Conservation (phyloP, 2,113 vertebrate species). For the Chaetodon auriga region DNA sequence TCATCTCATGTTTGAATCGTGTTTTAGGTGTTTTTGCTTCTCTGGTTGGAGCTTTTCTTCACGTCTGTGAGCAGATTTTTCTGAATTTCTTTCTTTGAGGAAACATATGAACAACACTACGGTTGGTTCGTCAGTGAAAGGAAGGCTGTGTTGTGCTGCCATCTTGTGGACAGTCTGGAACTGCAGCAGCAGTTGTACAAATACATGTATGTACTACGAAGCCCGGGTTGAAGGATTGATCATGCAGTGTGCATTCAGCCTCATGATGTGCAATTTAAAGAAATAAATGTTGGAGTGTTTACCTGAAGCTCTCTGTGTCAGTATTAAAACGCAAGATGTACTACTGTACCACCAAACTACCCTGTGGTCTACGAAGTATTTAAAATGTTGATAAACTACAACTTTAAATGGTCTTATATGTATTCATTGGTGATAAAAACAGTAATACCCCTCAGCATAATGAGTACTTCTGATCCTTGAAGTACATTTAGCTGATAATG, state of each 20-base stretch:
- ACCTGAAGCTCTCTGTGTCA: background rate
- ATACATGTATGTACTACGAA: background rate
- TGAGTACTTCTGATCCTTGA: too few species aligned
- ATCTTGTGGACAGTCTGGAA: conserved; percentile 36
- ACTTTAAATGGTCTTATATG: too few species aligned
- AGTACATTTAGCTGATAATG: too few species aligned
- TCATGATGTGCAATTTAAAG: conserved; percentile 24
- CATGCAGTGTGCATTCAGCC: background rate
- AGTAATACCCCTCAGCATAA: too few species aligned
- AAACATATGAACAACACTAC: background rate
- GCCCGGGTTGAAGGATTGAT: background rate
- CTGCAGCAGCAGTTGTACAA: background rate
- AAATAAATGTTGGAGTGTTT: conserved; percentile 42
- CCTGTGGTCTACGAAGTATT: too few species aligned
- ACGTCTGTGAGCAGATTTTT: background rate
- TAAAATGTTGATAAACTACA: too few species aligned
- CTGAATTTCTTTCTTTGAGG: background rate
- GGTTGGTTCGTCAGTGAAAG: conserved; percentile 1
- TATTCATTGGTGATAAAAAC: too few species aligned
- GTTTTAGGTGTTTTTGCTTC: background rate
- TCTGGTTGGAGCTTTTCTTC: background rate
- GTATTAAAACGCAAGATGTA: too few species aligned
- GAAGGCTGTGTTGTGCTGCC: conserved; percentile 55
- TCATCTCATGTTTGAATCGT: conserved; percentile 12
- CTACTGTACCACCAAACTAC: too few species aligned